A percentile compares a stretch with the other conserved stretches of the same genome.
Evolutionary conservation across 2,113 vertebrate genomes (phyloP).

Genomic region (Vidua chalybeata): DNA sequence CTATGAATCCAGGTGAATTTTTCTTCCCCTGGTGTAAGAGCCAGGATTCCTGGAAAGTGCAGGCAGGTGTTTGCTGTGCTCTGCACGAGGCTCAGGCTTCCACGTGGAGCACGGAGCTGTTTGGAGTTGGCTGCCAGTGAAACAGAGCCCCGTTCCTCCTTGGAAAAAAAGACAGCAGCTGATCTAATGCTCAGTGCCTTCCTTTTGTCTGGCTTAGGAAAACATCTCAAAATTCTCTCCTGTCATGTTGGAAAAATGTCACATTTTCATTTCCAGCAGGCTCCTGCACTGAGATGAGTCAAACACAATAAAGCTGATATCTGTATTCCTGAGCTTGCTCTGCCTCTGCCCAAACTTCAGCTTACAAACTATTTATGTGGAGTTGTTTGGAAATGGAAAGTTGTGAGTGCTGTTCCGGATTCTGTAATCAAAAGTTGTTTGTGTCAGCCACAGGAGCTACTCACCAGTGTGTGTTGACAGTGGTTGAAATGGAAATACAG

Average conservation of each 20-base stretch:
- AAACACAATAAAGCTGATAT: background rate
- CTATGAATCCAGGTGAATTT: background rate
- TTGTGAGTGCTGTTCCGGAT: background rate
- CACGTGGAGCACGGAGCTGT: background rate
- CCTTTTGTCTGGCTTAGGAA: background rate
- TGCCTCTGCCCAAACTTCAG: background rate
- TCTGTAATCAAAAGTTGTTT: background rate
- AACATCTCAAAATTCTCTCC: background rate
- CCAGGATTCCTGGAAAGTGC: background rate
- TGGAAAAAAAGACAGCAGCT: background rate
- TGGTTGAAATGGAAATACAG: background rate
- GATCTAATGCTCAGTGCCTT: background rate
- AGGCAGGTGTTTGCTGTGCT: accelerated
- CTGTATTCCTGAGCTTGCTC: background rate
- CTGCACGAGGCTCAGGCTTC: background rate
- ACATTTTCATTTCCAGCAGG: background rate
- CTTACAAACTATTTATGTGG: background rate
- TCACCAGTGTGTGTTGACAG: background rate
- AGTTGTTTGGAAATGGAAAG: background rate
- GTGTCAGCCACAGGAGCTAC: background rate
- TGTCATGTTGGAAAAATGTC: background rate
- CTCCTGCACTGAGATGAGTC: background rate
- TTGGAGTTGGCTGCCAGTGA: background rate
- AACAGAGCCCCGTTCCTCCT: accelerated
- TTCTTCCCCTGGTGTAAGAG: accelerated